Conservation (phyloP, 2,113 vertebrate species). For the Ctenodactylus gundi region DNA sequence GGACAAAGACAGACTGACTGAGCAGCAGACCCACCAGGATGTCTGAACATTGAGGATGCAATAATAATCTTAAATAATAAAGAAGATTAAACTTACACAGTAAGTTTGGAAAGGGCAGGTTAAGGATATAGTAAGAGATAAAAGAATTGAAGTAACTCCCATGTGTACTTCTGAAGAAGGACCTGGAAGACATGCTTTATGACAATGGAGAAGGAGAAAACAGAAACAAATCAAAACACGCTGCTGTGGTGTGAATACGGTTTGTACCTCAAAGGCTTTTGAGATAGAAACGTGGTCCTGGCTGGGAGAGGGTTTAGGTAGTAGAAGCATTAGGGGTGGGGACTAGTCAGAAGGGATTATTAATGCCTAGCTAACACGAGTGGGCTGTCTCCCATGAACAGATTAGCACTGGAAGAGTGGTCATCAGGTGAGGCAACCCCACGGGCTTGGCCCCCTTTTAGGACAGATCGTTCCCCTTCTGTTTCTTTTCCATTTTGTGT, state of each 20-base stretch:
- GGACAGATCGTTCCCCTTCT: not conserved
- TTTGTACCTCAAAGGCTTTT: too few species aligned
- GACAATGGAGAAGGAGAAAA: not conserved
- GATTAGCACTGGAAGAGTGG: not conserved
- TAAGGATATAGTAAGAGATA: not conserved
- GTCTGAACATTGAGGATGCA: not conserved
- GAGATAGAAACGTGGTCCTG: too few species aligned
- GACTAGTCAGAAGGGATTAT: not conserved
- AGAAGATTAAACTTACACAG: too few species aligned
- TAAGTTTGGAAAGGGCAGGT: not conserved
- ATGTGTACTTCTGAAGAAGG: not conserved
- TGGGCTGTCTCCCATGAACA: not conserved
- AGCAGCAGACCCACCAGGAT: not conserved
- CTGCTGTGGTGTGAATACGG: not conserved
- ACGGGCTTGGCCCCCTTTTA: not conserved
- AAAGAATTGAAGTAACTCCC: not conserved
- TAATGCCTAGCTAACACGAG: not conserved
- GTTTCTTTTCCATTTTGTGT: not conserved
- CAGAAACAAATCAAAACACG: not conserved
- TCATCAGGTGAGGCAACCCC: not conserved
- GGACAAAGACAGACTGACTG: too few species aligned
- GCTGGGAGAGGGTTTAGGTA: too few species aligned
- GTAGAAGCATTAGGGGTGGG: too few species aligned
- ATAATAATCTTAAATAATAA: too few species aligned
- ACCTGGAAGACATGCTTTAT: not conserved